phyloP scores from a whole-genome alignment of 1,140 invertebrate species.

The Dendrolimus kikuchii region DNA sequence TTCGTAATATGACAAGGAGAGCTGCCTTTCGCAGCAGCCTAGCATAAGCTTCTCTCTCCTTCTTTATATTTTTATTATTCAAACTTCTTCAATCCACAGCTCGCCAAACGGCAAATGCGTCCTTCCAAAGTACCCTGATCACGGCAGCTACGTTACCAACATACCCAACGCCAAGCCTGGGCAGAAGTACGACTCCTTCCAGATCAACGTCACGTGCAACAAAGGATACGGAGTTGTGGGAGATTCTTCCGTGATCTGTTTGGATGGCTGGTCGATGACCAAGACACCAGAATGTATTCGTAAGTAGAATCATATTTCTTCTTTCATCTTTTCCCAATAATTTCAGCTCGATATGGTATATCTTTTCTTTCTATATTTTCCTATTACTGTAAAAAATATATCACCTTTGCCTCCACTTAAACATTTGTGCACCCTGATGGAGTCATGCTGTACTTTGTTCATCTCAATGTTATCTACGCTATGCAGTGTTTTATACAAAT shows the following conservation, averaged over 20 bases:
- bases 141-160: conserved; percentile 1
- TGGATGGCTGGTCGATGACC: not conserved
- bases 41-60: conserved; percentile 13
- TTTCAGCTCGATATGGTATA: not conserved
- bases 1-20: conserved; percentile 11
- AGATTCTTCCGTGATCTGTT: not conserved
- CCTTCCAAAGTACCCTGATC: conserved; percentile 2
- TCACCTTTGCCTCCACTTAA: too few relatives aligned
- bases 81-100: conserved; percentile 24
- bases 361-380: not conserved
- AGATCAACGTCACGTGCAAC: conserved; percentile 4
- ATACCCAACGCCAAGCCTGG: conserved; percentile 1
- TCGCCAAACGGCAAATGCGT: conserved; percentile 16
- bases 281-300: conserved; percentile 2
- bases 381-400: too few relatives aligned
- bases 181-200: not conserved
- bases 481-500: too few relatives aligned
- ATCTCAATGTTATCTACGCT: too few relatives aligned
- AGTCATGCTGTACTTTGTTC: too few relatives aligned
- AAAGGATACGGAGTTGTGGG: conserved; percentile 3
- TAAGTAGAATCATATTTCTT: not conserved
- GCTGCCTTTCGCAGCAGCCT: conserved; percentile 27
- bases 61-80: conserved; percentile 18
- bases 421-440: too few relatives aligned
- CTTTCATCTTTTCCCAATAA: not conserved